Evolutionary conservation across 2,888 invertebrate genomes (phyloP), one percentile per base, ranked within the genome.

Genomic region (Tipula vernalis): DNA sequence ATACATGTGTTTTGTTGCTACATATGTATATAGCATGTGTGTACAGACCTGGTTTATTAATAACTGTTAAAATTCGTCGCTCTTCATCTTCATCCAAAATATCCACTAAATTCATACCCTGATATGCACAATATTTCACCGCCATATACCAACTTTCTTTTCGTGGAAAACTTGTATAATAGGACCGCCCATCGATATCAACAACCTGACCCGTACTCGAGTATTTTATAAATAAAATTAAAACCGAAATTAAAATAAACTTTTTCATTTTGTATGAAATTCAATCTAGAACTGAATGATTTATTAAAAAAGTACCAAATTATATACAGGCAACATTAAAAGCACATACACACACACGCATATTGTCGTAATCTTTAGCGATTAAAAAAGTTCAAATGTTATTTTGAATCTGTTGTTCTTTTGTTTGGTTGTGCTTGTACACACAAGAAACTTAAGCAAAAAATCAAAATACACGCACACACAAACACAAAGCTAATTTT

Each of bases 51-150:
- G 71, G 71, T 18, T 36, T 84, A 39, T 41, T 41, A 39, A 84
- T 36, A 84, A 39, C 84, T 84, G 84, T 41, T 13, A 84, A 39
- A 15, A 84, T n/a, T 4, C 41, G 84, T 39, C 15, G 84, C 41
- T 84, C 84, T n/a, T 84, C 84, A 39, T 84, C 39, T n/a, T 84
- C 84, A 39, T 84, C 84, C 36, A 84, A 41, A 84, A 84, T 84
- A 39, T 84, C 84, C 3, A 84, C 41, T 84, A 84, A 41, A 36
- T 39, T 41, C 84, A 84, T 84, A 39, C 84, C 84, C 39, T 39
- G 36, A 13, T 84, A 84, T 5, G 84, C 84, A 39, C 84, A 84
- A 39, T 36, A 39, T 39, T 84, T 84, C n/a, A 84, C 5, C n/a
- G 84, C 84, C 84, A 84, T 84, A 39, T 84, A 84, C 84, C 84